These are phyloP conservation scores for Equus przewalskii DNA, from an alignment of 2,113 vertebrate genomes.

Conservation along the genomic window DNA sequence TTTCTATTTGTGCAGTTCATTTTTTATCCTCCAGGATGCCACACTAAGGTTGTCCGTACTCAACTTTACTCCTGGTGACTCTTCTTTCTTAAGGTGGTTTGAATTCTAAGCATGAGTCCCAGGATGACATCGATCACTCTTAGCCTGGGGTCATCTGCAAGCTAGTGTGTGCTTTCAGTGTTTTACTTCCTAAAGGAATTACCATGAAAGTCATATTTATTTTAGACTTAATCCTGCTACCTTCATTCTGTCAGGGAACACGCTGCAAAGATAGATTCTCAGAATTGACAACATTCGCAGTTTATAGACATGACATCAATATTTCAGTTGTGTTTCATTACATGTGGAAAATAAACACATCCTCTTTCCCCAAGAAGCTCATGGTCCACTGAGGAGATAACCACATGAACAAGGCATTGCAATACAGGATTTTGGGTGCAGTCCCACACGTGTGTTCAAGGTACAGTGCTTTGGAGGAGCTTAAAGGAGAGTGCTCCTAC, in stretches of 20 bases:
- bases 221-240: not conserved
- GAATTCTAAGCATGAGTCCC: not conserved
- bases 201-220: not conserved
- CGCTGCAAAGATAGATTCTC: not conserved
- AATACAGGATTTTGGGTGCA: not conserved
- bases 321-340: not conserved
- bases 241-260: not conserved
- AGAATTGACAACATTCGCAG: not conserved
- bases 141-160: not conserved
- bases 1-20: not conserved
- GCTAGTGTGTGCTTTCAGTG: not conserved
- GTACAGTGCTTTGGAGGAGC: not conserved
- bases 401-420: not conserved
- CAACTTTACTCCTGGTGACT: not conserved
- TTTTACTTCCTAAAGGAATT: conserved; percentile 2
- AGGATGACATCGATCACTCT: not conserved
- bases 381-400: not conserved
- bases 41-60: not conserved
- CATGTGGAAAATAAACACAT: not conserved
- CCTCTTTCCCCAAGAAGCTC: not conserved
- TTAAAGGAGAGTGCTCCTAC: not conserved
- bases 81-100: not conserved
- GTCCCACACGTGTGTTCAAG: not conserved
- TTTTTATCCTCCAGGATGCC: not conserved
- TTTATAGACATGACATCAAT: not conserved